Conservation (phyloP, 1,140 invertebrate genomes). For the Drosophila orena region DNA sequence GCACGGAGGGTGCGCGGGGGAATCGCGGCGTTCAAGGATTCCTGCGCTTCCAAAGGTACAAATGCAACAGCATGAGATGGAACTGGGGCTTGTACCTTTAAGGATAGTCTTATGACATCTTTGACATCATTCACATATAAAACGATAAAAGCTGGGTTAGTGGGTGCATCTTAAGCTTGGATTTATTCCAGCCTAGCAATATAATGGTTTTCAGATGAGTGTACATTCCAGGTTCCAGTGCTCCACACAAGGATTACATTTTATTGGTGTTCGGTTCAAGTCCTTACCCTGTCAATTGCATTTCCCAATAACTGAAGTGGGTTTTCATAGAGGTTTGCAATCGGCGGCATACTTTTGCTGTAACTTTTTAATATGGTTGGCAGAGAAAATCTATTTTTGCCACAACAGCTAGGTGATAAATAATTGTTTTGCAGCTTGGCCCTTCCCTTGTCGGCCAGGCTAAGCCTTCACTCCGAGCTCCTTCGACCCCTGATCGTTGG, state of each 20-base stretch:
- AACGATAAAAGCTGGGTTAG: too few relatives aligned
- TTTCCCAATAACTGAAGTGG: background rate
- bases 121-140: too few relatives aligned
- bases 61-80: background rate
- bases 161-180: too few relatives aligned
- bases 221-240: too few relatives aligned
- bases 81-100: too few relatives aligned
- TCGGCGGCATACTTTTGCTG: background rate
- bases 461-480: background rate
- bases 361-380: too few relatives aligned
- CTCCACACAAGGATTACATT: too few relatives aligned
- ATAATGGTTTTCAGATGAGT: too few relatives aligned
- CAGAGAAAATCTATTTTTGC: background rate
- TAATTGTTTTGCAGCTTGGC: slow-evolving; percentile 20
- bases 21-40: background rate
- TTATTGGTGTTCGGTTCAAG: background rate
- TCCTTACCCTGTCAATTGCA: background rate
- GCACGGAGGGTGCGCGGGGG: background rate
- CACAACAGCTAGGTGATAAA: slow-evolving; percentile 10
- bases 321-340: background rate
- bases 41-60: background rate
- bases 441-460: slow-evolving; percentile 16
- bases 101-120: background rate
- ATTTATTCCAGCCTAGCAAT: too few relatives aligned
- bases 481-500: background rate